These are phyloP conservation scores for Thamnophis elegans DNA, from an alignment of 2,797 vertebrate species.

Conservation along the genomic window DNA sequence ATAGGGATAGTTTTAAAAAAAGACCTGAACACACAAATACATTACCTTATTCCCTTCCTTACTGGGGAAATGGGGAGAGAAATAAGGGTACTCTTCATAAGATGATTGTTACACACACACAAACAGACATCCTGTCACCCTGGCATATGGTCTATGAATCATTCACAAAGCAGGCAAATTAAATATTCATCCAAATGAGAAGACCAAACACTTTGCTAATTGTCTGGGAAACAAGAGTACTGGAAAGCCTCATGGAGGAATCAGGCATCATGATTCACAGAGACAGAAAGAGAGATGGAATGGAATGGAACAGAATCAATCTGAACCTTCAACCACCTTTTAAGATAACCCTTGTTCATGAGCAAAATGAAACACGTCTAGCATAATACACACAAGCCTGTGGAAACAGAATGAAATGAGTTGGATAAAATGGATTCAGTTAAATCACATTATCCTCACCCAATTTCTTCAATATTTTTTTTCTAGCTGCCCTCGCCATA, in stretches of 20 bases:
- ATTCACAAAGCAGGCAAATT: constrained; percentile 78
- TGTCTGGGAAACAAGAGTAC: constrained; percentile 63
- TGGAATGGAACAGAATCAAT: not conserved
- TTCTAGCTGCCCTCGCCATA: not conserved
- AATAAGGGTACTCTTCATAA: constrained; percentile 12
- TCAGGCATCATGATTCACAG: constrained; percentile 30
- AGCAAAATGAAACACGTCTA: not conserved
- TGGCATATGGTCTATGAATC: constrained; percentile 88
- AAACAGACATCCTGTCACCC: constrained; percentile 28
- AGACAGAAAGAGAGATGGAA: constrained; percentile 34
- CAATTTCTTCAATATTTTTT: not conserved
- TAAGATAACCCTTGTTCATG: not conserved
- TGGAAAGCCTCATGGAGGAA: constrained; percentile 46
- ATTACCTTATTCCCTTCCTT: not conserved
- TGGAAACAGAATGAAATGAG: too few species aligned
- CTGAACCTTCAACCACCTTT: not conserved
- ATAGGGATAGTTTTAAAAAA: not conserved
- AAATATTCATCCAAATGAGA: constrained; percentile 85
- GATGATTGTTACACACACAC: constrained; percentile 1
- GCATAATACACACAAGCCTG: not conserved
- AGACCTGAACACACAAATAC: not conserved
- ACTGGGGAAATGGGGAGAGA: fast-evolving
- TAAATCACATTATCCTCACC: not conserved
- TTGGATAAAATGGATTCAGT: not conserved
- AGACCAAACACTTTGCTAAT: constrained; percentile 81